Evolutionary conservation across 2,888 invertebrate genomes (phyloP), one percentile per base, ranked within the genome.

Genomic region (Lingula anatina): DNA sequence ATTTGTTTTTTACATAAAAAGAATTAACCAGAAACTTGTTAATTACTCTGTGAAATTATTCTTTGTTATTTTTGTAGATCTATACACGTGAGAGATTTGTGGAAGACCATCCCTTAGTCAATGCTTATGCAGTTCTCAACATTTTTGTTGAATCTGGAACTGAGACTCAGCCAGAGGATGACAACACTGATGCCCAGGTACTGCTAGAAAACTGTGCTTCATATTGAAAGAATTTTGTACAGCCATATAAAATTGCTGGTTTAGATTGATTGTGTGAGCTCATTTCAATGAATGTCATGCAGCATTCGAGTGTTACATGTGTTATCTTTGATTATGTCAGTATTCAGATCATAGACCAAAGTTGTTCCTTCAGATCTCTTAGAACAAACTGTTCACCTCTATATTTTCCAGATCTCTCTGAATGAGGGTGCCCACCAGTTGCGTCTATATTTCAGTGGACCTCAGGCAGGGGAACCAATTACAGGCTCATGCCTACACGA

Each of bases 401-500:
- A 12, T 31, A 31, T 42, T 23, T 57, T 51, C 1, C 55, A 75
- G 71, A 54, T 75, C 4, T 69, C 75, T 1, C 58, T 75, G 37
- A 75, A 74, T 60, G 71, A 68, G 50, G 75, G 75, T 23, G 66
- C 63, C 38, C 74, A 74, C 50, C 75, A 75, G 62, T 51, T 73
- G 37, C 54, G 73, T 5, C 48, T 75, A 47, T 75, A 66, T 49
- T 52, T 55, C 37, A 55, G 61, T 46, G 71, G 70, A 23, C 74
- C 74, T n/a, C 66, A 71, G 55, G 69, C 68, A 15, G 61, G 63
- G 4, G 70, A 71, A 41, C 70, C 72, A 9, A 54, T 75, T 45
- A 59, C 65, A 7, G 70, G 70, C 44, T 43, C 51, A 20, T 64
- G 62, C 49, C 49, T 75, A 40, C 55, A 61, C 20, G 62, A 68